Percentiles rank a stretch among this genome's conserved stretches.
phyloP scores from a whole-genome alignment of 2,888 invertebrate species.

The Invenusta paracnida region DNA sequence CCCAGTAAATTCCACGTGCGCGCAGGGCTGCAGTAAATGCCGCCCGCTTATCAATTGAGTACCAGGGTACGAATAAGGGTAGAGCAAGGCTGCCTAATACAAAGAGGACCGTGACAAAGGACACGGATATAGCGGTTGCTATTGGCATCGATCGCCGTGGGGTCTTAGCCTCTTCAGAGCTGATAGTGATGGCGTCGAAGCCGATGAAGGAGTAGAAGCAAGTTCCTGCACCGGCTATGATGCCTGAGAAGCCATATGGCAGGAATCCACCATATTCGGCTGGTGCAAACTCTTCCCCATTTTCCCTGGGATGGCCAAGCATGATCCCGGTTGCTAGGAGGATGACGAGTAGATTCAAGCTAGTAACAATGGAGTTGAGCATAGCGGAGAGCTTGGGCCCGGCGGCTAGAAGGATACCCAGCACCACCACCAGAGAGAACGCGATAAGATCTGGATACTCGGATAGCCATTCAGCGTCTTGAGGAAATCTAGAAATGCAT shows the following conservation, averaged over 20 bases:
- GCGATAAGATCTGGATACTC: constrained; percentile 61
- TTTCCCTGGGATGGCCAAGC: constrained; percentile 72
- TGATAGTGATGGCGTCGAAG: constrained; percentile 61
- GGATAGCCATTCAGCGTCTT: constrained; percentile 46
- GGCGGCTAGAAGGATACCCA: constrained; percentile 60
- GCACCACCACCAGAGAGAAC: constrained; percentile 59
- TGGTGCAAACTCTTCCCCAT: background rate
- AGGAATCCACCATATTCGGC: constrained; percentile 50
- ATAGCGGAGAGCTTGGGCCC: constrained; percentile 60
- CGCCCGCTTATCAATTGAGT: constrained; percentile 51
- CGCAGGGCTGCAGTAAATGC: constrained; percentile 57
- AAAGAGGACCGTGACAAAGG: constrained; percentile 38
- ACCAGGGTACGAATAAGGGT: constrained; percentile 40
- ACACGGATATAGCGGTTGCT: constrained; percentile 50
- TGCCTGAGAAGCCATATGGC: constrained; percentile 59
- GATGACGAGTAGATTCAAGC: constrained; percentile 59
- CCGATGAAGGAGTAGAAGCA: constrained; percentile 62
- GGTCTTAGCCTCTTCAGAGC: constrained; percentile 60
- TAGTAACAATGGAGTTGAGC: constrained; percentile 59
- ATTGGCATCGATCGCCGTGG: constrained; percentile 59
- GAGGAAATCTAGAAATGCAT: constrained; percentile 31
- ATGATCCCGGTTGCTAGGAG: constrained; percentile 66
- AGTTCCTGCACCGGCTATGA: constrained; percentile 59
- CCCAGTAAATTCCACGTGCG: constrained; percentile 52
- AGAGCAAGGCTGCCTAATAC: constrained; percentile 33